These are phyloP conservation scores for Lottia scabra DNA, from an alignment of 2,888 invertebrate genomes.

Conservation along the genomic window DNA sequence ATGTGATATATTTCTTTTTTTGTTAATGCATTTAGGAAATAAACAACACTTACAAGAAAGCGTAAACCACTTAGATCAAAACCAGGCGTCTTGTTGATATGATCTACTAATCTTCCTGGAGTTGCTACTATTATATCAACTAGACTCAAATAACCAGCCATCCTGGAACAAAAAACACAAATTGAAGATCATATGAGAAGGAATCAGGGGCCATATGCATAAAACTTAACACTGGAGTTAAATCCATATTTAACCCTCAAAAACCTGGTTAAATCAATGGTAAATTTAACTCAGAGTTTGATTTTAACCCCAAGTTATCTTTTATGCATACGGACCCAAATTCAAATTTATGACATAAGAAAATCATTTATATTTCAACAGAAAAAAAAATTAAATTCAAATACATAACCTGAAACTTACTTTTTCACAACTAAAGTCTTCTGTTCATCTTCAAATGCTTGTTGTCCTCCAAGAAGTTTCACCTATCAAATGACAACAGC, in stretches of 20 bases:
- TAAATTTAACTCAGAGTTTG: too few relatives aligned
- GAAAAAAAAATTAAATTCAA: too few relatives aligned
- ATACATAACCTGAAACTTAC: conserved; percentile 38
- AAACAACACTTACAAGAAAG: conserved; percentile 56
- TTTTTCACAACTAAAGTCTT: conserved; percentile 55
- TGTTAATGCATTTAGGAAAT: not conserved
- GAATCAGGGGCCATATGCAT: too few relatives aligned
- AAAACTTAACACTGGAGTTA: too few relatives aligned
- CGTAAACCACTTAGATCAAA: conserved; percentile 63
- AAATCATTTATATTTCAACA: too few relatives aligned
- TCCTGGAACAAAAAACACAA: conserved; percentile 20
- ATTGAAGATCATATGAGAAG: too few relatives aligned
- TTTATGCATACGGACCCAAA: too few relatives aligned
- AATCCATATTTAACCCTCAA: too few relatives aligned
- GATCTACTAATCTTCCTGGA: conserved; percentile 92
- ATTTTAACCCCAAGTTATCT: too few relatives aligned
- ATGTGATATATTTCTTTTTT: too few relatives aligned
- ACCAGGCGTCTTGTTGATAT: conserved; percentile 82
- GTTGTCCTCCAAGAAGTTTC: conserved; percentile 78
- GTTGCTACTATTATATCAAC: conserved; percentile 91
- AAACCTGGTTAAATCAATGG: too few relatives aligned
- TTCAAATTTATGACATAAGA: too few relatives aligned
- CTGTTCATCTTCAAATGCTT: conserved; percentile 69
- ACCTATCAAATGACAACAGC: conserved; percentile 62
- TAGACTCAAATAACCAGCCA: conserved; percentile 51